Evolutionary conservation across 2,113 vertebrate species (phyloP).

Genomic region (Mormyrus iriodes): DNA sequence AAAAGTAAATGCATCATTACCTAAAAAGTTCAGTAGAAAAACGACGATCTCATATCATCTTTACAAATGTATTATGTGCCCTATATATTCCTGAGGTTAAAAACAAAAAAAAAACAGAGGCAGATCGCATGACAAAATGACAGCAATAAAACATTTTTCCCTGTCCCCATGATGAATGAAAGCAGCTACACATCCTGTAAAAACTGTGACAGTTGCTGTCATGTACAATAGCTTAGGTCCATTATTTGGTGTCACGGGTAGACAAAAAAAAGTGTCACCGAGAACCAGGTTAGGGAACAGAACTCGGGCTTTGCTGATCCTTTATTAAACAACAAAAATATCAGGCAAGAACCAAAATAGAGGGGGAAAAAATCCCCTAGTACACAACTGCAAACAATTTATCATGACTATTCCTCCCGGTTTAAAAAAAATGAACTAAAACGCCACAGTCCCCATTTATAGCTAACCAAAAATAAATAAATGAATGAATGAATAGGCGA

Average conservation of each 20-base stretch:
- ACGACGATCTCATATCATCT: too few species aligned
- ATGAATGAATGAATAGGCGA: neutral
- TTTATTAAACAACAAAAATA: neutral
- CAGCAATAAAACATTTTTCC: constrained; percentile 1
- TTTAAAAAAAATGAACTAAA: neutral
- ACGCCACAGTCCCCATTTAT: neutral
- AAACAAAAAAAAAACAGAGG: neutral
- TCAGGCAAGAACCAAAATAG: neutral
- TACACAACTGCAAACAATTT: neutral
- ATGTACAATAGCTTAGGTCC: neutral
- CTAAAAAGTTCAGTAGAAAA: neutral
- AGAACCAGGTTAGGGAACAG: neutral
- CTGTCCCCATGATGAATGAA: neutral
- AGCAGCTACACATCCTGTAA: neutral
- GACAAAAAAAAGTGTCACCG: constrained; percentile 11
- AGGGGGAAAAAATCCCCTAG: neutral
- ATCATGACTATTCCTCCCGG: neutral
- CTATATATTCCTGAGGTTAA: neutral
- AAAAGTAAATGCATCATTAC: neutral
- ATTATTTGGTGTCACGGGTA: neutral
- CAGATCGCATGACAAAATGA: neutral
- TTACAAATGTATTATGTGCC: neutral
- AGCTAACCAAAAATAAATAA: neutral
- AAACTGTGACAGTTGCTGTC: constrained; percentile 1
- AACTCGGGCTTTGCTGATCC: neutral